phyloP scores from a whole-genome alignment of 2,113 vertebrate species.

The Garra rufa region DNA sequence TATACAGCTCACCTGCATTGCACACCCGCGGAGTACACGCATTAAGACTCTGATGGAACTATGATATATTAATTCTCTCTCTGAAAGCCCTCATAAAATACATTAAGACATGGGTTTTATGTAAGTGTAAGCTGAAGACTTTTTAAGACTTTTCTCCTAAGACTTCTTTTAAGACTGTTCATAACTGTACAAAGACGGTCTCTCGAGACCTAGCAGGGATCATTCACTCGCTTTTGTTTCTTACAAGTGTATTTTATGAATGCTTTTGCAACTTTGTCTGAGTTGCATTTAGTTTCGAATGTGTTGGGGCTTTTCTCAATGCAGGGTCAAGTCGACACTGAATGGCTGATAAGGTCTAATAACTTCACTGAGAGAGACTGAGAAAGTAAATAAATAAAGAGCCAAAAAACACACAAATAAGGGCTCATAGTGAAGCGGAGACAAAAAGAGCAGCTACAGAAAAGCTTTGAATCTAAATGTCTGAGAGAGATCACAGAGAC shows the following conservation, averaged over 20 bases:
- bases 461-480: slow-evolving; percentile 10
- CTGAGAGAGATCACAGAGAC: slow-evolving; percentile 44
- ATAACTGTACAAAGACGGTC: slow-evolving; percentile 33
- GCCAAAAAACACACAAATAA: not conserved
- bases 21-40: too few relatives aligned
- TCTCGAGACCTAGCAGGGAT: slow-evolving; percentile 25
- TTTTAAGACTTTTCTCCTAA: too few relatives aligned
- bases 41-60: too few relatives aligned
- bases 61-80: too few relatives aligned
- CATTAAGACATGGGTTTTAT: slow-evolving; percentile 32
- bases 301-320: not conserved
- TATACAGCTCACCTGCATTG: not conserved
- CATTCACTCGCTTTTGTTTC: slow-evolving; percentile 16
- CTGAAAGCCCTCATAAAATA: slow-evolving; percentile 9
- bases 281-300: not conserved
- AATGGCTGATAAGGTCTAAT: not conserved
- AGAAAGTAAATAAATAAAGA: slow-evolving; percentile 27
- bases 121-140: slow-evolving; percentile 15
- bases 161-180: too few relatives aligned
- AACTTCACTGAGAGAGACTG: slow-evolving; percentile 11
- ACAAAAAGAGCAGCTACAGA: slow-evolving; percentile 11
- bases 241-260: slow-evolving; percentile 24
- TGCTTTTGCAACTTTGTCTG: not conserved
- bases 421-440: not conserved
- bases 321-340: not conserved